Evolutionary conservation across 2,888 invertebrate species (phyloP).

Genomic region (Tricholauxania praeusta): DNA sequence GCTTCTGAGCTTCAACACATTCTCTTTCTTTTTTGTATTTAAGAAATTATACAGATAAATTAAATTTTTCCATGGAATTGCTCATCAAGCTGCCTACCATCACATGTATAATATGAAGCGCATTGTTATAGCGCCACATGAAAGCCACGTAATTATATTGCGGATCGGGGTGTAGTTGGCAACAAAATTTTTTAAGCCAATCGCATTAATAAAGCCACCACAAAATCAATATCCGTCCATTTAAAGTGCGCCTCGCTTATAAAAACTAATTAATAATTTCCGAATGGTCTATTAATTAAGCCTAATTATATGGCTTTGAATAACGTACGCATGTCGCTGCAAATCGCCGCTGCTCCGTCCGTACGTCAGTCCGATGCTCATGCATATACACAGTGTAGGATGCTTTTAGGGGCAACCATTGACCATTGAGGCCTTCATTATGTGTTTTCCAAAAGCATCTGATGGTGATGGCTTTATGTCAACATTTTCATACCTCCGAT

Average conservation of each 20-base stretch:
- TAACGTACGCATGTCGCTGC: constrained; percentile 23
- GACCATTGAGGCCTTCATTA: too few relatives aligned
- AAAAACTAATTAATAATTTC: constrained; percentile 70
- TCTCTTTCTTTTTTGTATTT: too few relatives aligned
- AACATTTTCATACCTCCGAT: too few relatives aligned
- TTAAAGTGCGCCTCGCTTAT: constrained; percentile 67
- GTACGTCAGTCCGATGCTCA: not conserved
- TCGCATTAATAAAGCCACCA: constrained; percentile 68
- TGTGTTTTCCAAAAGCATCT: too few relatives aligned
- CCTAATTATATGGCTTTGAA: constrained; percentile 66
- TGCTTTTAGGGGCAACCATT: too few relatives aligned
- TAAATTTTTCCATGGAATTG: too few relatives aligned
- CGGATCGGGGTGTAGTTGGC: constrained; percentile 52
- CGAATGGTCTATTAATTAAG: constrained; percentile 69
- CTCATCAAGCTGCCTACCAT: too few relatives aligned
- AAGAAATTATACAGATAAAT: too few relatives aligned
- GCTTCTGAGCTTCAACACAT: too few relatives aligned
- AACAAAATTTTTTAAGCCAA: constrained; percentile 65
- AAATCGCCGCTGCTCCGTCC: not conserved
- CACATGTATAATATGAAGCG: too few relatives aligned
- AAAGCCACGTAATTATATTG: constrained; percentile 64
- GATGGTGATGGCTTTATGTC: too few relatives aligned
- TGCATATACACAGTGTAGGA: not conserved
- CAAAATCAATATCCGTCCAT: constrained; percentile 69
- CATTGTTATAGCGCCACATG: constrained; percentile 20